A percentile compares a stretch with the other conserved stretches of the same genome.
phyloP scores from a whole-genome alignment of 2,888 invertebrate genomes.

The Choristoneura rosaceana region DNA sequence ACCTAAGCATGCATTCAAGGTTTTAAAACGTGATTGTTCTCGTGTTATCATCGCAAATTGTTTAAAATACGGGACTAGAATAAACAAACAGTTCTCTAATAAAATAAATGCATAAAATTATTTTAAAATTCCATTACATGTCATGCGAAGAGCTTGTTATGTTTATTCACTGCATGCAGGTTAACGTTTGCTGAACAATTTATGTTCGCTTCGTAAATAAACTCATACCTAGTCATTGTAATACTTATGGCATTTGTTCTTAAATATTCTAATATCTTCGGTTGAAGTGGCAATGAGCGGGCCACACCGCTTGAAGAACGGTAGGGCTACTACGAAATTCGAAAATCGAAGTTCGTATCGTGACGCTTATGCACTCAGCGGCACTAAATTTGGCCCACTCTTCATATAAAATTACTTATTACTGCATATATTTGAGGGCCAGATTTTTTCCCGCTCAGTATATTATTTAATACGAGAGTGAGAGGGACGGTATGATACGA shows the following conservation, averaged over 20 bases:
- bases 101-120: conserved; percentile 35
- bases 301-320: too few species aligned
- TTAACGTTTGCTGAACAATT: conserved; percentile 31
- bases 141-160: conserved; percentile 15
- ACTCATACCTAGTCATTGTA: conserved; percentile 17
- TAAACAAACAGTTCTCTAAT: conserved; percentile 22
- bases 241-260: background rate
- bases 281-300: too few species aligned
- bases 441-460: too few species aligned
- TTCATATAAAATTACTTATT: too few species aligned
- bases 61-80: background rate
- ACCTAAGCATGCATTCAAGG: background rate
- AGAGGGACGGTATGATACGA: too few species aligned
- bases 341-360: too few species aligned
- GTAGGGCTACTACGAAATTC: too few species aligned
- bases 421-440: too few species aligned
- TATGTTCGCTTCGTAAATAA: conserved; percentile 20
- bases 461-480: too few species aligned
- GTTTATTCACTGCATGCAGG: conserved; percentile 32
- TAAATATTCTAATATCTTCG: background rate
- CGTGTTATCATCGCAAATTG: background rate
- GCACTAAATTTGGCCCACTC: too few species aligned
- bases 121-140: conserved; percentile 34
- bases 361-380: too few species aligned
- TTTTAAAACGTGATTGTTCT: background rate